Percentiles rank a stretch among this genome's conserved stretches.
These are phyloP conservation scores for Lucifuga dentata DNA, from an alignment of 2,113 vertebrate genomes.

Conservation along the genomic window DNA sequence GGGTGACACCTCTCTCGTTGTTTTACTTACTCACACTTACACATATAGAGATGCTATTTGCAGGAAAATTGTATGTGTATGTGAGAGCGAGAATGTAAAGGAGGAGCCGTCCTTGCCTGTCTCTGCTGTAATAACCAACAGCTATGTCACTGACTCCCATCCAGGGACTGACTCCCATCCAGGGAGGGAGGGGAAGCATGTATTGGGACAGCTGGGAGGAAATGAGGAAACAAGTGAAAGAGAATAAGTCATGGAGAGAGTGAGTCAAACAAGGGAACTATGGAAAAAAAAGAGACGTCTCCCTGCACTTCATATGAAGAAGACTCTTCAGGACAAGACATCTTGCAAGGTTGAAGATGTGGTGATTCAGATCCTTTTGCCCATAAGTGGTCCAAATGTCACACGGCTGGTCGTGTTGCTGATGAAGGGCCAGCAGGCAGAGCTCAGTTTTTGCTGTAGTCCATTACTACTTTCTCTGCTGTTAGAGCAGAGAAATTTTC, in stretches of 20 bases:
- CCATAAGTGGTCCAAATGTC: too few species aligned
- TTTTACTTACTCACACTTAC: constrained; percentile 15
- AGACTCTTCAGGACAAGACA: too few species aligned
- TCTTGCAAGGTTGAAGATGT: too few species aligned
- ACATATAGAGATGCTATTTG: constrained; percentile 5
- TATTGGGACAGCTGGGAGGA: constrained; percentile 17
- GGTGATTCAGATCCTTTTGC: too few species aligned
- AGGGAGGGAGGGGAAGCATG: background rate
- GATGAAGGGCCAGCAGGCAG: too few species aligned
- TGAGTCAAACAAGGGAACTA: constrained; percentile 14
- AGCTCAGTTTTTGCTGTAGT: too few species aligned
- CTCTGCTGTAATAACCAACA: constrained; percentile 29
- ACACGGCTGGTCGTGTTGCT: too few species aligned
- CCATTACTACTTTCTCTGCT: too few species aligned
- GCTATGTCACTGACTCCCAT: constrained; percentile 32
- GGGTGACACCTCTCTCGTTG: constrained; percentile 1
- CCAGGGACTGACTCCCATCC: constrained; percentile 1
- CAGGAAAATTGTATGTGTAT: background rate
- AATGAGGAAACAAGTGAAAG: constrained; percentile 24
- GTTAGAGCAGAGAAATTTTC: too few species aligned
- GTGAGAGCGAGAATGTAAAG: background rate
- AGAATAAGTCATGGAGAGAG: constrained; percentile 42
- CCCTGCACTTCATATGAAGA: too few species aligned
- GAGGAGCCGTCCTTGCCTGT: constrained; percentile 16
- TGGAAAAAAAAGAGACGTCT: too few species aligned